A percentile compares a stretch with the other conserved stretches of the same genome.
Conservation (phyloP, 2,797 vertebrate genomes). For the Centropyge bicolor region DNA sequence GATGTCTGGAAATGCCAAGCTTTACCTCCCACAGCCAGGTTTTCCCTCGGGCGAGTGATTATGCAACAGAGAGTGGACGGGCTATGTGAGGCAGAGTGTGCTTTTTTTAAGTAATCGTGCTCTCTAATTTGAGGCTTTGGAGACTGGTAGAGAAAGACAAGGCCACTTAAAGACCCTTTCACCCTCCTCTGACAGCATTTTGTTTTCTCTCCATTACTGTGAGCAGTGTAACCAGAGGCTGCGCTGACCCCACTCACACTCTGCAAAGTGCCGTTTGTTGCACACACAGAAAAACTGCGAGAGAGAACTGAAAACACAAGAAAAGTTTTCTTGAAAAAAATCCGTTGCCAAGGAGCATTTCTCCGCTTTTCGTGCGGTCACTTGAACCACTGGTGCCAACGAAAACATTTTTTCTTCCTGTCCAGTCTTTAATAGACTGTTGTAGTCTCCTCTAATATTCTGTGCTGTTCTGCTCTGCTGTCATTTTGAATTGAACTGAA, state of each 20-base stretch:
- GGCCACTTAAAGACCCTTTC: conserved; percentile 58
- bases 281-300: conserved; percentile 11
- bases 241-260: conserved; percentile 48
- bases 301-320: conserved; percentile 23
- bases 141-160: conserved; percentile 56
- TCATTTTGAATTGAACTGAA: not conserved
- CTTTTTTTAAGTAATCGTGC: conserved; percentile 42
- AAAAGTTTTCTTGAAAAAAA: not conserved
- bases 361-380: not conserved
- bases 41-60: conserved; percentile 67
- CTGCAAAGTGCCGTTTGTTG: conserved; percentile 16
- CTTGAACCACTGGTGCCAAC: not conserved
- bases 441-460: not conserved
- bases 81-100: conserved; percentile 42
- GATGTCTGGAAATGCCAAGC: conserved; percentile 51
- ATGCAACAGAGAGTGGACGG: conserved; percentile 64
- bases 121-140: conserved; percentile 67
- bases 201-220: conserved; percentile 54
- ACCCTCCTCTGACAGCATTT: conserved; percentile 58
- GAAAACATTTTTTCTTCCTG: not conserved
- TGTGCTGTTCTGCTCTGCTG: not conserved
- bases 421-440: not conserved
- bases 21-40: conserved; percentile 71
- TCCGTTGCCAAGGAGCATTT: not conserved
- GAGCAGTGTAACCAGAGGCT: conserved; percentile 41